Evolutionary conservation across 2,888 invertebrate genomes (phyloP), one percentile per base, ranked within the genome.

Genomic region (Cheilosia impressa): DNA sequence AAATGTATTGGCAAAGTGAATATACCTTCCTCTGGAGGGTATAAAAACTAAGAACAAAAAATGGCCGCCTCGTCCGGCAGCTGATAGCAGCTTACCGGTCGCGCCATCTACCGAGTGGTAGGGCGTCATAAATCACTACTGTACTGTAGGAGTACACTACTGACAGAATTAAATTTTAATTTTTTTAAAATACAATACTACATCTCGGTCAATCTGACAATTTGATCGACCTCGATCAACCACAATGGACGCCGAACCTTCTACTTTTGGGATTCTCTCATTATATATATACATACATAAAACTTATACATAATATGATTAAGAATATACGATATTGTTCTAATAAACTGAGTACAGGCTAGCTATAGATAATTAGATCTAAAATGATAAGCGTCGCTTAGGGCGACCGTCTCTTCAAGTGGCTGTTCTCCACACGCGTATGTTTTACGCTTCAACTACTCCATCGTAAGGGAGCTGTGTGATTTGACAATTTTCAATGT

Each of bases 401-500:
- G 10, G 38, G 22, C 62, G 15, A 47, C 31, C 17, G 62, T 17
- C 10, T 17, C 27, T 31, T 47, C 60, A 62, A 47, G 31, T 47
- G 6, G 19, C 62, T 6, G 17, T 62, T 31, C 4, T 62, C 62
- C 62, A 47, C 17, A 47, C 17, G 1, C 31, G 45, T 34, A 63
- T 45, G 24, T 62, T 24, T 13, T 17, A 24, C 1, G 60, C 22
- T 24, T 60, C 31, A 31, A 31, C 31, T 41, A 58, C 50, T 34
- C 55, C 68, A 31, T 68, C 55, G 50, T 84, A 87, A 7, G 89
- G 88, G 10, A 88, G 60, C 63, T 88, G 88, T n/a, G 88, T 88
- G 15, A 88, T 47, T 75, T 89, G 88, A 43, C 85, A 89, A 27
- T 88, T 88, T 17, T 88, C 87, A 45, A 88, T 87, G 63, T 89